phyloP scores from a whole-genome alignment of 2,888 invertebrate genomes.

The Cephonodes hylas region DNA sequence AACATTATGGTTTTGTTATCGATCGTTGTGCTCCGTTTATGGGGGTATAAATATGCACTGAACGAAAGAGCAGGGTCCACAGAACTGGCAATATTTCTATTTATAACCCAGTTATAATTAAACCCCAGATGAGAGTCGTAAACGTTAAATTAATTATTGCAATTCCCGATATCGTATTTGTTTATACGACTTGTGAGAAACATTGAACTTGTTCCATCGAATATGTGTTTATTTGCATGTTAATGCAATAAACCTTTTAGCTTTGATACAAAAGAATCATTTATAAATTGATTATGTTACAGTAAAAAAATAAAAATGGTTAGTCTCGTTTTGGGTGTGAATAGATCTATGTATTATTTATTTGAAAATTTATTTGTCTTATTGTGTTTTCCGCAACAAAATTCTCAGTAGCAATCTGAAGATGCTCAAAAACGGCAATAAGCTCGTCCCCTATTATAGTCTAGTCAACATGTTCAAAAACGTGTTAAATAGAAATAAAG shows the following conservation, averaged over 20 bases:
- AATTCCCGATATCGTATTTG: background rate
- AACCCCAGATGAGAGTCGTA: background rate
- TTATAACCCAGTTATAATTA: background rate
- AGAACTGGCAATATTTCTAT: background rate
- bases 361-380: no score
- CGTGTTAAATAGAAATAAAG: no score
- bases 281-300: no score
- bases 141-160: background rate
- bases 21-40: background rate
- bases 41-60: background rate
- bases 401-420: no score
- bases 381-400: no score
- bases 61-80: background rate
- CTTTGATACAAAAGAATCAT: background rate
- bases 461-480: no score
- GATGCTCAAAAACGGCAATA: no score
- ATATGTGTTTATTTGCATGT: background rate
- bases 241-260: background rate
- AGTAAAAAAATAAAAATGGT: no score
- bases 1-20: background rate
- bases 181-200: background rate
- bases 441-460: no score
- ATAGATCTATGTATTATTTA: no score
- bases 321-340: no score
- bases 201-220: background rate